Conservation (phyloP, 2,113 vertebrate species). For the Amphiprion ocellaris region DNA sequence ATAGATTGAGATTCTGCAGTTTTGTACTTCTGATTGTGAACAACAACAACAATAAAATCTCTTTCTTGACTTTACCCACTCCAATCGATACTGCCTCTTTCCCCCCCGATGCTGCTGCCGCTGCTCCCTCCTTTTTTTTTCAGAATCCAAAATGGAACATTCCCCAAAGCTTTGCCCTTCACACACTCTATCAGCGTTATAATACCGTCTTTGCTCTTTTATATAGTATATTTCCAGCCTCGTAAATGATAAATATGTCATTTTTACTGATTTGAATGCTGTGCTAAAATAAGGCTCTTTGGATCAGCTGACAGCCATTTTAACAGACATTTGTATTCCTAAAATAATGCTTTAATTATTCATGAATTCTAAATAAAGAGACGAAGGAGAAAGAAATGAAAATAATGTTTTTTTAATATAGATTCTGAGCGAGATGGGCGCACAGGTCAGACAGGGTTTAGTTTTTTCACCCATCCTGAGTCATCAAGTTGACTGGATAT, state of each 20-base stretch:
- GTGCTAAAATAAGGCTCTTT: conserved; percentile 23
- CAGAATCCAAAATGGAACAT: conserved; percentile 2
- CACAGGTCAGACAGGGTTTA: no score
- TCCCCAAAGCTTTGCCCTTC: conserved; percentile 2
- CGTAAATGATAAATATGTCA: background rate
- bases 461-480: conserved; percentile 32
- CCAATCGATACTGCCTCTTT: conserved; percentile 35
- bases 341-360: conserved; percentile 39
- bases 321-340: conserved; percentile 12
- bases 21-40: conserved; percentile 69
- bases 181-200: background rate
- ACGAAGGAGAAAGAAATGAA: background rate
- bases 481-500: conserved; percentile 19
- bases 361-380: conserved; percentile 39
- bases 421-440: conserved; percentile 16
- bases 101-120: background rate
- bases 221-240: background rate
- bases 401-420: background rate
- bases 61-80: conserved; percentile 33
- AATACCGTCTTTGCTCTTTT: background rate
- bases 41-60: conserved; percentile 54
- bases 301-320: conserved; percentile 10
- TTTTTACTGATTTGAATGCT: background rate
- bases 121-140: conserved; percentile 11
- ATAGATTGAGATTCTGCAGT: conserved; percentile 60